These are phyloP conservation scores for Perognathus longimembris DNA, from an alignment of 2,113 vertebrate genomes.

Conservation along the genomic window DNA sequence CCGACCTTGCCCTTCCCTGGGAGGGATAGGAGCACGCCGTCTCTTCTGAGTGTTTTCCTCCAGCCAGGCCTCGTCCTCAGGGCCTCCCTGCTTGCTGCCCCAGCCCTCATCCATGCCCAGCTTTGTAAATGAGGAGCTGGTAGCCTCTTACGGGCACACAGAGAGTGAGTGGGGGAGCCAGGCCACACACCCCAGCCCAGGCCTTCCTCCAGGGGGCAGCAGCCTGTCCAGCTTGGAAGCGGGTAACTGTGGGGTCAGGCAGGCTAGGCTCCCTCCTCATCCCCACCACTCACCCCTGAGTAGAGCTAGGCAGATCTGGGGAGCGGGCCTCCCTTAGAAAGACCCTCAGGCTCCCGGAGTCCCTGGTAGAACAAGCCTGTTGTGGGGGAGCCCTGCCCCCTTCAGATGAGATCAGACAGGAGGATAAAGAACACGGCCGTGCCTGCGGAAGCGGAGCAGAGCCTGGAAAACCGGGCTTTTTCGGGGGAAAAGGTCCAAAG, in stretches of 20 bases:
- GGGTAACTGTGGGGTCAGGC: background rate
- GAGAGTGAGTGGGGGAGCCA: background rate
- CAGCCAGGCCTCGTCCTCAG: background rate
- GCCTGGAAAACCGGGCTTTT: background rate
- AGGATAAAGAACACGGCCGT: background rate
- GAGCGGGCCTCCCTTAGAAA: background rate
- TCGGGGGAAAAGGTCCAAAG: too few species aligned
- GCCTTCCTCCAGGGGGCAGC: background rate
- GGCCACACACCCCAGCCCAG: background rate
- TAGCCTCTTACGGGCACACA: too few species aligned
- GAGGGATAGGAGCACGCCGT: too few species aligned
- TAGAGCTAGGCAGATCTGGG: background rate
- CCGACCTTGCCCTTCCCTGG: background rate
- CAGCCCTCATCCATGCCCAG: background rate
- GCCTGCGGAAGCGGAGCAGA: background rate
- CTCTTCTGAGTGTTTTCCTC: background rate
- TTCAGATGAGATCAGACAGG: background rate
- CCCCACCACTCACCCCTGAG: rapidly evolving
- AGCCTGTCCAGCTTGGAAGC: too few species aligned
- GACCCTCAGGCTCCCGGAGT: background rate
- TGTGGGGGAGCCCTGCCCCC: too few species aligned
- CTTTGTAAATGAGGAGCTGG: too few species aligned
- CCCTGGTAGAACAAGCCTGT: too few species aligned
- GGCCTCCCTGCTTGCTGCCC: rapidly evolving
- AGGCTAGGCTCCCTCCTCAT: rapidly evolving